Evolutionary conservation across 1,140 invertebrate species (phyloP), one percentile per base, ranked within the genome.

Genomic region (Hylyphantes graminicola): DNA sequence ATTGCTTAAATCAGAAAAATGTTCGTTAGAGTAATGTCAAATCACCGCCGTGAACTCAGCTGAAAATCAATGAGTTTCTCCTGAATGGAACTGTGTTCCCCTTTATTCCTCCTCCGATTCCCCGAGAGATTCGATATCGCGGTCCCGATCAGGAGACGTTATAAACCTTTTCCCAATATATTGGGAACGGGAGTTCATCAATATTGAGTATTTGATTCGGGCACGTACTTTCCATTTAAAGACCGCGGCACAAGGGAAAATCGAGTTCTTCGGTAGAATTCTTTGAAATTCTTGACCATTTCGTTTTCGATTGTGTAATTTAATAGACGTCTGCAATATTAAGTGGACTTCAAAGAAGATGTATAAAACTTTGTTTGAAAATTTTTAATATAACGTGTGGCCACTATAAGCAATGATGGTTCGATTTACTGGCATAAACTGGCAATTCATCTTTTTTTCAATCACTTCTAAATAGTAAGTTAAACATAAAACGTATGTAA

Each of bases 81-180:
- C 76, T 21, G 68, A 70, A 70, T 70, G 68, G 54, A 70, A 70
- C 68, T 70, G 65, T 35, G 65, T 68, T 17, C 21, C n/a, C 57
- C 73, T 57, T 35, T n/a, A 21, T 50, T 35, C 13, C 21, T 50
- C 19, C 48, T 13, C 50, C n/a, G n/a, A 15, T 17, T 50, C 50
- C 76, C 63, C 50, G 11, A 54, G 76, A 78, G 76, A 55, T 78
- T 78, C 61, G 63, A 67, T 63, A 78, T 78, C 76, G 63, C 50
- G 63, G 51, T 78, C 48, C 35, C 76, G 76, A 78, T 78, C 48
- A 54, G 21, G 61, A 67, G 57, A 65, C 51, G 63, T 78, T 78
- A 78, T 78, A 78, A 78, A 55, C 76, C 76, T 65, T 78, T 78
- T 78, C 76, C 76, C 76, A 78, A 78, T 78, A 78, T 78, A 78